Base-by-base conservation (phyloP, 1,140 invertebrate species). In the Halesus radiatus region DNA sequence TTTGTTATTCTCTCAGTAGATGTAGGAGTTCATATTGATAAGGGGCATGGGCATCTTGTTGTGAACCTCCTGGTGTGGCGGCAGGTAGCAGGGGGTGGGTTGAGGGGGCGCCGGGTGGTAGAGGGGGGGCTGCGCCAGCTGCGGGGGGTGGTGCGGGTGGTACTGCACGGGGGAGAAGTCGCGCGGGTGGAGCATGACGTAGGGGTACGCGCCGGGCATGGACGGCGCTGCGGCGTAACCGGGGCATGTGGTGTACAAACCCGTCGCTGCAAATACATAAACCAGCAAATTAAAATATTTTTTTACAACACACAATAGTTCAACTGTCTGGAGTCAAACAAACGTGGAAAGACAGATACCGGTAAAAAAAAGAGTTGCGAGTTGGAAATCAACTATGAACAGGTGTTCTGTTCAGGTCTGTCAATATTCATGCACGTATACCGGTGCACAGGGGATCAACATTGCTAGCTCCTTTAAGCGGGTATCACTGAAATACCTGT, bases 231-330 rank as follows among this genome's bases (percentile, higher is more conserved):
- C 72, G 32, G 82, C 79, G 58, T 84, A 81, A 3, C 82, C 80
- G 5, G 82, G 82, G 23, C 82, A 84, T 7, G 82, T 84, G 3
- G 82, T 84, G 23, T 84, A 84, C 52, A 84, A 54, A 50, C 82
- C 82, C 2, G 82, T 84, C 16, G 82, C 82, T 84, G 78, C 3
- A 81, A 75, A 62, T 32, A 80, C 4, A 76, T n/a, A 20, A 80
- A 75, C 7, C 13, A 26, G 1, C 23, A 53, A 23, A 10, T 18
- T 29, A 74, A 23, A n/a, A n/a, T n/a, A n/a, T n/a, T n/a, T n/a
- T n/a, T n/a, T n/a, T n/a, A n/a, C n/a, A n/a, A n/a, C n/a, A n/a
- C n/a, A n/a, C n/a, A n/a, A n/a, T n/a, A n/a, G n/a, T n/a, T n/a
- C n/a, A n/a, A n/a, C n/a, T n/a, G n/a, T n/a, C n/a, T n/a, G n/a